Percentiles rank a stretch among this genome's conserved stretches.
phyloP scores from a whole-genome alignment of 2,113 vertebrate genomes.

The Emydocephalus ijimae region DNA sequence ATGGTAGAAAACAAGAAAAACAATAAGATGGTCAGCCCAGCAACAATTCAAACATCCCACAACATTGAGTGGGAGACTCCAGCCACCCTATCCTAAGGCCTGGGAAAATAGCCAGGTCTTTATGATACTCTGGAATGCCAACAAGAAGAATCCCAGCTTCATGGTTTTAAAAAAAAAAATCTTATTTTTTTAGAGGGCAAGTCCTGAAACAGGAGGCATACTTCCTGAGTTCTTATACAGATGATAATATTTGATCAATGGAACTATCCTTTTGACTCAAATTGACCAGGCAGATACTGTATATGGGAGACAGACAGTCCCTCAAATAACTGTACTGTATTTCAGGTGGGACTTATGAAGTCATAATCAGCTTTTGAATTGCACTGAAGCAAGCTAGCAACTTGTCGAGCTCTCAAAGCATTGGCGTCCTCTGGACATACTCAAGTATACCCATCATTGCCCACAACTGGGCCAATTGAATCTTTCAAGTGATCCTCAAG shows the following conservation, averaged over 20 bases:
- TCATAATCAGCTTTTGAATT: background rate
- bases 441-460: background rate
- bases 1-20: background rate
- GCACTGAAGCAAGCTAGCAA: background rate
- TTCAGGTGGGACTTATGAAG: background rate
- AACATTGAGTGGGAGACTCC: background rate
- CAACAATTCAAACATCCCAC: background rate
- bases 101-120: background rate
- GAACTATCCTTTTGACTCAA: background rate
- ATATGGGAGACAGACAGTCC: background rate
- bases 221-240: background rate
- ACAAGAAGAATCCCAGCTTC: background rate
- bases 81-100: background rate
- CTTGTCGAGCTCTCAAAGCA: background rate
- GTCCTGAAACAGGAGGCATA: background rate
- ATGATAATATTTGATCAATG: background rate
- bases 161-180: background rate
- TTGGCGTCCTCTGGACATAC: background rate
- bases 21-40: background rate
- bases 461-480: background rate
- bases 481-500: background rate
- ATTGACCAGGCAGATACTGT: background rate
- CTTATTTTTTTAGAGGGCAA: background rate
- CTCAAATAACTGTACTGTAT: background rate
- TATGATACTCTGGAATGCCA: background rate